Percentiles rank a stretch among this genome's conserved stretches.
phyloP scores from a whole-genome alignment of 2,113 vertebrate species.

The Orientallactaga bullata region DNA sequence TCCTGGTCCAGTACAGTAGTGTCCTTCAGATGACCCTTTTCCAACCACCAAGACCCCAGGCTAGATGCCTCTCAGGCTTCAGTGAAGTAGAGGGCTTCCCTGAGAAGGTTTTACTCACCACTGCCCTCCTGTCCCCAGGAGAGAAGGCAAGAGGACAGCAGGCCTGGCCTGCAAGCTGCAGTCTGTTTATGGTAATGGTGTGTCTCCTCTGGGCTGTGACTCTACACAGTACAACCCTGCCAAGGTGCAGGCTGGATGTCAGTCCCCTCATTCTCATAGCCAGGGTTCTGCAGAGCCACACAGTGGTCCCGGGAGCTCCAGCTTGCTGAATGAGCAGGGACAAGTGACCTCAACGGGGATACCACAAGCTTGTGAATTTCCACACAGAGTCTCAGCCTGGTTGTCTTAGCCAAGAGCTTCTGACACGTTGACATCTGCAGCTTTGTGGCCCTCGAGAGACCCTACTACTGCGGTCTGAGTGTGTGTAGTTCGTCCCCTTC shows the following conservation, averaged over 20 bases:
- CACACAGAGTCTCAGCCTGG: rapidly evolving
- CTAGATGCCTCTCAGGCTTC: background rate
- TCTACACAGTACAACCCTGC: background rate
- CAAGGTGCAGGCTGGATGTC: background rate
- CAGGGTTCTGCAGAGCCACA: background rate
- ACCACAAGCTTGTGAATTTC: background rate
- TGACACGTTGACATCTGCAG: background rate
- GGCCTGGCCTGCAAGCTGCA: background rate
- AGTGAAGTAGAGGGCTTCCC: background rate
- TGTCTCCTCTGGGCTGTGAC: background rate
- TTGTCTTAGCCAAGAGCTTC: background rate
- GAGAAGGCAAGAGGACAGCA: background rate
- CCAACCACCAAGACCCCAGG: background rate
- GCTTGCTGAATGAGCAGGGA: background rate
- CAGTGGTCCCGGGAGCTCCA: background rate
- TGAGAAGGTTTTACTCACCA: background rate
- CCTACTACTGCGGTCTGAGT: background rate
- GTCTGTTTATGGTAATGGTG: background rate
- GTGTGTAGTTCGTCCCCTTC: background rate
- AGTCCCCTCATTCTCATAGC: background rate
- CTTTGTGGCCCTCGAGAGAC: too few species aligned
- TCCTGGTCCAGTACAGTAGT: background rate
- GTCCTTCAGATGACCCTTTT: background rate
- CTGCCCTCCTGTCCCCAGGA: background rate
- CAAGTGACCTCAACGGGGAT: background rate